Percentiles rank a stretch among this genome's conserved stretches.
phyloP scores from a whole-genome alignment of 2,113 vertebrate genomes.

The Dicrurus megarhynchus region DNA sequence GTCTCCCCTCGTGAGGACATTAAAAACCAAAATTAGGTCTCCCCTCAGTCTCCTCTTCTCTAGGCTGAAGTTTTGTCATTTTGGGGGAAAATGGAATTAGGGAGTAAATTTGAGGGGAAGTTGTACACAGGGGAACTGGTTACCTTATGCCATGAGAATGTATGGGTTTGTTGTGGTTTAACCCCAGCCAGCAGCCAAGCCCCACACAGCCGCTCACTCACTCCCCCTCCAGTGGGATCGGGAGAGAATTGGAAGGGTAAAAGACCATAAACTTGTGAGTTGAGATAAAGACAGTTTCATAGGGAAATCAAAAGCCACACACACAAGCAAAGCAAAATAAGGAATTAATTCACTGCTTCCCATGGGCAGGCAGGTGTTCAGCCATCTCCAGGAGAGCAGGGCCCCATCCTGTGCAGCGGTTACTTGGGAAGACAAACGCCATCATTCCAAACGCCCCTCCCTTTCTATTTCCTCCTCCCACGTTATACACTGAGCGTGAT shows the following conservation, averaged over 20 bases:
- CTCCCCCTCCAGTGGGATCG: fast-evolving
- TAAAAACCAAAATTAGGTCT: background rate
- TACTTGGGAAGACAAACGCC: background rate
- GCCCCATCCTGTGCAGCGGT: fast-evolving
- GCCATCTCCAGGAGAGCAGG: background rate
- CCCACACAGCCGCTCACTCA: fast-evolving
- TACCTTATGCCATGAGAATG: background rate
- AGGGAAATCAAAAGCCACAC: background rate
- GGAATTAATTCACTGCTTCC: background rate
- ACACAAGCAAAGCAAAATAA: background rate
- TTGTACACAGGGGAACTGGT: background rate
- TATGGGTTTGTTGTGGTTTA: background rate
- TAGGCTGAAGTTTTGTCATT: background rate
- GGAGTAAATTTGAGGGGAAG: background rate
- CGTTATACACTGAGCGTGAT: fast-evolving
- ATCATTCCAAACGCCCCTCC: background rate
- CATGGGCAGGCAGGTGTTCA: background rate
- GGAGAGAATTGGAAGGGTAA: background rate
- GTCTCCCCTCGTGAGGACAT: background rate
- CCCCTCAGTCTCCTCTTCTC: background rate
- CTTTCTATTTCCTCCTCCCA: background rate
- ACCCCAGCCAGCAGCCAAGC: background rate
- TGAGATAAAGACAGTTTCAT: background rate
- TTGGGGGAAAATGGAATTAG: background rate
- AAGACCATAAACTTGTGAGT: background rate